Percentiles rank a stretch among this genome's conserved stretches.
Evolutionary conservation across 2,888 invertebrate genomes (phyloP).

Genomic region (Leucania comma): DNA sequence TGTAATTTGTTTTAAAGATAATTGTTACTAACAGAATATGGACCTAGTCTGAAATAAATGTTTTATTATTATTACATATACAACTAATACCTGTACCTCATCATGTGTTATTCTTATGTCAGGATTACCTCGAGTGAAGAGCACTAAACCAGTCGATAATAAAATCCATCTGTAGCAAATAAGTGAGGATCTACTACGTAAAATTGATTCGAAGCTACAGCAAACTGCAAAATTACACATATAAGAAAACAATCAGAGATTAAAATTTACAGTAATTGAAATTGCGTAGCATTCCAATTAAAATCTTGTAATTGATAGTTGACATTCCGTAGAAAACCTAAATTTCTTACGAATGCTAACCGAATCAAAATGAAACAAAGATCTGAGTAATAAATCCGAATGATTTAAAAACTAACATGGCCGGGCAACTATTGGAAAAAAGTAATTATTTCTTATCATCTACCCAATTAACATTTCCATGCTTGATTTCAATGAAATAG

Average conservation of each 20-base stretch:
- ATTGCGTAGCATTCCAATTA: constrained; percentile 7
- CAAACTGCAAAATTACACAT: constrained; percentile 3
- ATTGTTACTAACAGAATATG: too few relatives aligned
- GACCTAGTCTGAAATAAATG: too few relatives aligned
- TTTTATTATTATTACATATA: too few relatives aligned
- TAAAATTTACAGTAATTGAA: constrained; percentile 10
- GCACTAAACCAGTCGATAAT: neutral
- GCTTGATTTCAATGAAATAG: constrained; percentile 56
- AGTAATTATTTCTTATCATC: constrained; percentile 64
- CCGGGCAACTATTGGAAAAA: constrained; percentile 32
- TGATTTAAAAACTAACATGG: constrained; percentile 22
- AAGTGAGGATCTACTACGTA: neutral
- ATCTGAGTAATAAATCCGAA: constrained; percentile 10
- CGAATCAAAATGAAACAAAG: neutral
- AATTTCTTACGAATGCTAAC: neutral
- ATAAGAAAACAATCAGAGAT: constrained; percentile 10
- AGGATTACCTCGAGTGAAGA: neutral
- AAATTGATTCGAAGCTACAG: neutral
- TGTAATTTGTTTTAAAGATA: too few relatives aligned
- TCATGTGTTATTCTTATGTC: too few relatives aligned
- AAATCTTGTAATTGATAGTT: constrained; percentile 7
- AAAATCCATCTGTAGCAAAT: neutral
- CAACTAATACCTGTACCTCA: too few relatives aligned
- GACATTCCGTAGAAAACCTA: neutral
- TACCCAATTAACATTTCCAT: constrained; percentile 61